These are phyloP conservation scores for Burhinus oedicnemus DNA, from an alignment of 2,113 vertebrate species.

Conservation along the genomic window DNA sequence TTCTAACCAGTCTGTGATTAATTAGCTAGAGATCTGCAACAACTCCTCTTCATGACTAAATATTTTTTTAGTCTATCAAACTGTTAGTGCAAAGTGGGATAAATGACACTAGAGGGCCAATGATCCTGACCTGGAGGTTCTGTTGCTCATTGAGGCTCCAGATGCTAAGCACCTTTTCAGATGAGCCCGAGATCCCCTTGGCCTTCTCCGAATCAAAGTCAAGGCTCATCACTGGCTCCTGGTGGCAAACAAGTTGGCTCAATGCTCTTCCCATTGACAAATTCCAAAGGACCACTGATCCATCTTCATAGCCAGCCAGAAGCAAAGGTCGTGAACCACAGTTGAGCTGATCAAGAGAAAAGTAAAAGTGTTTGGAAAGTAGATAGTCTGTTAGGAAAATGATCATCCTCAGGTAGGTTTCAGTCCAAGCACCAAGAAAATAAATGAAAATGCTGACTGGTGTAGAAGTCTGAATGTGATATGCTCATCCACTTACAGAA, in stretches of 20 bases:
- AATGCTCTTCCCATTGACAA: constrained; percentile 78
- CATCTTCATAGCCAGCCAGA: constrained; percentile 92
- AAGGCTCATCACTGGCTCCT: constrained; percentile 92
- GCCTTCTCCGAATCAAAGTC: constrained; percentile 85
- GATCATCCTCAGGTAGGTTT: background rate
- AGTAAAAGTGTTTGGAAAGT: background rate
- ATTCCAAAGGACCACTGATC: constrained; percentile 91
- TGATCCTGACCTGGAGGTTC: constrained; percentile 89
- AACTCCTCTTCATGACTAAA: constrained; percentile 81
- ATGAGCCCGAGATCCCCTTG: constrained; percentile 89
- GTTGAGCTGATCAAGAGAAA: constrained; percentile 69
- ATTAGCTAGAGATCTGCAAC: constrained; percentile 77
- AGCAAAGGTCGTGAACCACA: constrained; percentile 80
- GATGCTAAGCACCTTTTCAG: constrained; percentile 86
- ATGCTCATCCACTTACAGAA: background rate
- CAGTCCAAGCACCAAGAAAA: background rate
- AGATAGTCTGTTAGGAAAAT: background rate
- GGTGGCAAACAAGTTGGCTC: constrained; percentile 82
- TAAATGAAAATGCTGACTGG: background rate
- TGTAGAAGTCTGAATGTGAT: background rate
- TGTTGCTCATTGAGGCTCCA: constrained; percentile 88
- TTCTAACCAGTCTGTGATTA: constrained; percentile 79
- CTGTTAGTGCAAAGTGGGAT: constrained; percentile 78
- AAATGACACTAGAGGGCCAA: constrained; percentile 64
- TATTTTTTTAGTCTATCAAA: constrained; percentile 84